Base-by-base conservation (phyloP, 2,888 invertebrate genomes). In the Pharmacophagus antenor region DNA sequence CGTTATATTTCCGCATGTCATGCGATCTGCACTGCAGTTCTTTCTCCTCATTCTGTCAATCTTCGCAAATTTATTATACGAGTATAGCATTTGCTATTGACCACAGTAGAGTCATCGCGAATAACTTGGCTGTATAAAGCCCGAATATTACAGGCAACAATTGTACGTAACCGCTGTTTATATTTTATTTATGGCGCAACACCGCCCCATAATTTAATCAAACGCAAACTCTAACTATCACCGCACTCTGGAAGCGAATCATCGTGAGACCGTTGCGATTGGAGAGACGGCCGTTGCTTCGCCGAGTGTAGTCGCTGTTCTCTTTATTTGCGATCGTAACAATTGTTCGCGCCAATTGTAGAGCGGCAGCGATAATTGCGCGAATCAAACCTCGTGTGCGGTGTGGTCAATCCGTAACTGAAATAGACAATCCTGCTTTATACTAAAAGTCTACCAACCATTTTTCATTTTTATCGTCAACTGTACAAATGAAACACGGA, bases 181-280 rank as follows among this genome's bases (percentile, higher is more conserved):
- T 37, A 44, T 46, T 55, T 60, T 56, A 61, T 52, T 56, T 56
- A 61, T 44, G n/a, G 65, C 64, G 67, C 65, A 61, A 53, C 12
- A 42, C 41, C 22, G 44, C 10, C 51, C 18, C 8, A 37, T 31
- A 51, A 51, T 51, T 51, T 51, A 51, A 51, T 51, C 51, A 51
- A 51, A 37, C 21, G 20, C 21, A 31, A 50, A 27, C 18, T 46
- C 21, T 22, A 56, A 56, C 37, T 52, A 51, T 52, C 31, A 23
- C 23, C 42, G 46, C 58, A 63, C 61, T 62, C 62, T 59, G 58
- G 61, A 65, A 67, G 63, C 62, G 62, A 62, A 66, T 64, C 65
- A 65, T 52, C 42, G 61, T 25, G 64, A 66, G 67, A 67, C 67
- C 61, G 55, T 51, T 64, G 61, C 56, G 61, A 66, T 62, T 65